phyloP scores from a whole-genome alignment of 2,113 vertebrate genomes.

The Crotalus horridus region DNA sequence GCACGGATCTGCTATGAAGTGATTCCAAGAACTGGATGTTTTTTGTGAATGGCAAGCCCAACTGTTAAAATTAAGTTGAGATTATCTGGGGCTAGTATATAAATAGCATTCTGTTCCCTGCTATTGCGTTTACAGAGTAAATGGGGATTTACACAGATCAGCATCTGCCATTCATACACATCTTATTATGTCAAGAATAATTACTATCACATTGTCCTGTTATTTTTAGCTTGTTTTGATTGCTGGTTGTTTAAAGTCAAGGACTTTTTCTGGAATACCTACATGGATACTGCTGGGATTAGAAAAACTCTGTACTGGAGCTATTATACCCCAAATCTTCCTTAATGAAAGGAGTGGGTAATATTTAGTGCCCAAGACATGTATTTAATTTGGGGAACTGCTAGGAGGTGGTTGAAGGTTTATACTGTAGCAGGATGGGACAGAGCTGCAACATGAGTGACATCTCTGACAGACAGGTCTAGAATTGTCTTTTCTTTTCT shows the following conservation, averaged over 20 bases:
- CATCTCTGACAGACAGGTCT: background rate
- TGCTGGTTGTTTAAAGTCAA: conserved; percentile 8
- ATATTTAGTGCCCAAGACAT: background rate
- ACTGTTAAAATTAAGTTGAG: conserved; percentile 23
- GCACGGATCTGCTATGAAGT: background rate
- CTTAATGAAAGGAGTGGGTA: background rate
- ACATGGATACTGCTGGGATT: background rate
- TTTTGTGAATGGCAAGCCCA: conserved; percentile 14
- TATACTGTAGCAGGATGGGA: background rate
- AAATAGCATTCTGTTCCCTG: background rate
- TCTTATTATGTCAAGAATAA: conserved; percentile 29
- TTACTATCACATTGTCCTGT: background rate
- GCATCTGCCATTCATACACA: conserved; percentile 15
- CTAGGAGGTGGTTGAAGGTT: background rate
- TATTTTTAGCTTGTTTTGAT: conserved; percentile 29
- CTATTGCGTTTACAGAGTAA: conserved; percentile 8
- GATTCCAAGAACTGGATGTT: background rate
- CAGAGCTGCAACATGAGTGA: background rate
- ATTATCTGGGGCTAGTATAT: background rate
- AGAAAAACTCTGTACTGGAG: background rate
- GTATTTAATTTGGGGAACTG: background rate
- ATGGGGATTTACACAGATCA: background rate
- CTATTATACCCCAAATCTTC: background rate
- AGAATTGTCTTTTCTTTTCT: background rate
- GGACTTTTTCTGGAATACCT: background rate